Percentiles rank a stretch among this genome's conserved stretches.
phyloP scores from a whole-genome alignment of 2,113 vertebrate species.

The Scartelaos histophorus region DNA sequence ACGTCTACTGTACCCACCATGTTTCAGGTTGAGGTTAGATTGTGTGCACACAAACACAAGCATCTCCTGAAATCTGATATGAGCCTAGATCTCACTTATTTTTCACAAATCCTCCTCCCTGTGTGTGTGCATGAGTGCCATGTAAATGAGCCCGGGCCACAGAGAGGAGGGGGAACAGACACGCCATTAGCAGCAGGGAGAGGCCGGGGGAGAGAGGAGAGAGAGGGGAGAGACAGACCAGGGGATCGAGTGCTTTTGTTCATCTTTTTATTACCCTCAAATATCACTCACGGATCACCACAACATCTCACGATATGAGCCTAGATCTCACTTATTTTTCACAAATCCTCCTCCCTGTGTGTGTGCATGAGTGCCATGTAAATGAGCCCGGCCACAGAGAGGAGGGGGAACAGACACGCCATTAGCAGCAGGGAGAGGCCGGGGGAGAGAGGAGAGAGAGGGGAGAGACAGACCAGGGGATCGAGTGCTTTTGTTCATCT shows the following conservation, averaged over 20 bases:
- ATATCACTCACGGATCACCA: slow-evolving; percentile 82
- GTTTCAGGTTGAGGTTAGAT: slow-evolving; percentile 53
- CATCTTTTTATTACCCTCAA: slow-evolving; percentile 83
- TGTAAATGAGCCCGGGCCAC: slow-evolving; percentile 79
- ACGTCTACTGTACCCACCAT: slow-evolving; percentile 41
- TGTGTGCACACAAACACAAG: slow-evolving; percentile 52
- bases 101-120: slow-evolving; percentile 77
- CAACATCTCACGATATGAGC: slow-evolving; percentile 62
- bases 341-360: slow-evolving; percentile 73
- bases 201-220: slow-evolving; percentile 58
- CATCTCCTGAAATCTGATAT: slow-evolving; percentile 59
- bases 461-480: slow-evolving; percentile 60
- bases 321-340: slow-evolving; percentile 76
- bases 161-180: slow-evolving; percentile 52
- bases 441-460: slow-evolving; percentile 57
- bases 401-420: slow-evolving; percentile 56
- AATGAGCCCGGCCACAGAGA: slow-evolving; percentile 74
- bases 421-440: slow-evolving; percentile 62
- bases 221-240: slow-evolving; percentile 45
- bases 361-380: slow-evolving; percentile 80
- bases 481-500: slow-evolving; percentile 83
- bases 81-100: slow-evolving; percentile 69
- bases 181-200: slow-evolving; percentile 65
- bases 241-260: slow-evolving; percentile 83
- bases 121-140: slow-evolving; percentile 76